Evolutionary conservation across 2,113 vertebrate genomes (phyloP), one percentile per base, ranked within the genome.

Genomic region (Passer domesticus): DNA sequence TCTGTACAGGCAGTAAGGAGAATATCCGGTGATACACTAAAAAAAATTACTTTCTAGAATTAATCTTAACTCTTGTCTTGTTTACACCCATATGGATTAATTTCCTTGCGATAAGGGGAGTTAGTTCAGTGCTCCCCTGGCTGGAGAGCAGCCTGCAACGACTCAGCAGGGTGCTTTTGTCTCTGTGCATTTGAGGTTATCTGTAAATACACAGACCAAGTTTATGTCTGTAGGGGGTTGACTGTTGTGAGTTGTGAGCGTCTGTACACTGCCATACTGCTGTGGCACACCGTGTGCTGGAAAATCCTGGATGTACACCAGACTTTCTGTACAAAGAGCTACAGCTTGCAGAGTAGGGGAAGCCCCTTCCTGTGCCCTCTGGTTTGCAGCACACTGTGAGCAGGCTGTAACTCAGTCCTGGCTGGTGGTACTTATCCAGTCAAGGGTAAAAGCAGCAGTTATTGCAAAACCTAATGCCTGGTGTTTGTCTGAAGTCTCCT

Each of bases 401-500:
- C 60, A 70, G 58, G 46, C 74, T 73, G 52, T 62, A 89, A 46
- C 35, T 66, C 37, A 46, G 50, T 91, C 35, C 43, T 87, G 72
- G 49, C 39, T 44, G 25, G n/a, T 90, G 70, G 17, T 66, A 15
- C 55, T 92, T 64, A 43, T 2, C 41, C 46, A 83, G 58, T 68
- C 73, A 82, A 89, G 87, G 35, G 59, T 73, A 81, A 93, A 76
- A 89, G 22, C 59, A 88, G 33, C 59, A 88, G 19, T 64, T 88
- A 49, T 2, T 37, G 63, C 47, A 75, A 79, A 94, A 85, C 20
- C 59, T 95, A 86, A 97, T n/a, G 80, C 50, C 15, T 69, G 13
- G 59, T 93, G 46, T 90, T 92, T 77, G 21, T 92, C 70, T 73
- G 75, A 91, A 99, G 98, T 79, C 98, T 99, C 85, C 93, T 98